These are phyloP conservation scores for Standfussiana lucernea DNA, from an alignment of 2,888 invertebrate genomes.

Conservation along the genomic window DNA sequence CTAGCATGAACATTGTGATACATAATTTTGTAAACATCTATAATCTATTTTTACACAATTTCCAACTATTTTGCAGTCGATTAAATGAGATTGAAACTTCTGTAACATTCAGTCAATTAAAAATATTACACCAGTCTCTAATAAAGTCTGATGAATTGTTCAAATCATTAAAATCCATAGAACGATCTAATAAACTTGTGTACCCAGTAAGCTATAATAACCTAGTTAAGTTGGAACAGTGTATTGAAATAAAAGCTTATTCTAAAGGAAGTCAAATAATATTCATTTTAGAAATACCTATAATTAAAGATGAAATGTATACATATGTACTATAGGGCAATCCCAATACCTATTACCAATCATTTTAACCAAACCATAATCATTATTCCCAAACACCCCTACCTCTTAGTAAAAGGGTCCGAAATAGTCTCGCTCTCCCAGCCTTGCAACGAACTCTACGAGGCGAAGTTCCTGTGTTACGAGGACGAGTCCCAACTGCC, in stretches of 20 bases:
- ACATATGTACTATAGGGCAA: neutral
- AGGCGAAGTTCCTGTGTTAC: neutral
- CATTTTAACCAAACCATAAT: neutral
- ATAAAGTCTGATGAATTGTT: no score
- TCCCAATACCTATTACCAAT: neutral
- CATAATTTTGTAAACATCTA: neutral
- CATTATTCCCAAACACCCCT: constrained; percentile 2
- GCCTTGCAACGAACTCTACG: neutral
- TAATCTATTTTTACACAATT: neutral
- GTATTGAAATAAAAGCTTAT: neutral
- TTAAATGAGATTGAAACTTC: no score
- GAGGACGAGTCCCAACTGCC: neutral
- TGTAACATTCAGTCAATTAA: no score
- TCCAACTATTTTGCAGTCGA: neutral
- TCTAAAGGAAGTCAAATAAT: constrained; percentile 5
- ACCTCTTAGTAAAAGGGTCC: constrained; percentile 10
- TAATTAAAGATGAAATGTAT: neutral
- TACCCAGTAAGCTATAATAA: no score
- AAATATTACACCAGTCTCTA: no score
- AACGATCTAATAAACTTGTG: no score
- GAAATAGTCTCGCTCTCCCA: neutral
- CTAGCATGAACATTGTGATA: neutral
- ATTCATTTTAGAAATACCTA: neutral
- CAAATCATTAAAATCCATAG: no score
- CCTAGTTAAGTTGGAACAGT: no score